phyloP scores from a whole-genome alignment of 2,888 invertebrate species.

The Caenorhabditis macrosperma region DNA sequence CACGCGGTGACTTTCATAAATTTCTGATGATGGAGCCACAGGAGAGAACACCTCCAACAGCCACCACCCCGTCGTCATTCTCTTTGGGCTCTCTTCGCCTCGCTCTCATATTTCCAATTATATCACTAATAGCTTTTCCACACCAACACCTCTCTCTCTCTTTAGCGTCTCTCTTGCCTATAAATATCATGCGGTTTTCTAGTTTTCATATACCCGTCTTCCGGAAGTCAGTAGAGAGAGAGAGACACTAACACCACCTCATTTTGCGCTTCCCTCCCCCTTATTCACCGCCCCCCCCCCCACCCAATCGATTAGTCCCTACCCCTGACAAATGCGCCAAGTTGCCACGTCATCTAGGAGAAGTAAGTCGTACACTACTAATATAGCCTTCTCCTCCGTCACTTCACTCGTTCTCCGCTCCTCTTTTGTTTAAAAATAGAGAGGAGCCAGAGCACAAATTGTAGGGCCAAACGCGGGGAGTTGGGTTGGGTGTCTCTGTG shows the following conservation, averaged over 20 bases:
- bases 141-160: background rate
- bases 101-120: constrained; percentile 34
- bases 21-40: too few relatives aligned
- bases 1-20: too few relatives aligned
- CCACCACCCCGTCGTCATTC: too few relatives aligned
- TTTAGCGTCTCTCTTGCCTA: background rate
- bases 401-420: background rate
- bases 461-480: constrained; percentile 35
- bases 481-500: constrained; percentile 25
- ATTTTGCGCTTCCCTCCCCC: background rate
- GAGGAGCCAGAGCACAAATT: constrained; percentile 32
- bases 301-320: too few relatives aligned
- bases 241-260: constrained; percentile 45
- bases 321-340: constrained; percentile 28
- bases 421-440: constrained; percentile 14
- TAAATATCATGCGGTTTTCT: constrained; percentile 35
- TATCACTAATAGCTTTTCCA: constrained; percentile 23
- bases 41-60: too few relatives aligned
- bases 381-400: constrained; percentile 1
- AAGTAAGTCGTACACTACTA: constrained; percentile 17
- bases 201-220: too few relatives aligned
- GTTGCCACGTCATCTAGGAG: constrained; percentile 35
- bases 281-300: background rate
- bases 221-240: constrained; percentile 39
- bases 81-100: too few relatives aligned